phyloP scores from a whole-genome alignment of 2,888 invertebrate species.

The Eilema sororculum region DNA sequence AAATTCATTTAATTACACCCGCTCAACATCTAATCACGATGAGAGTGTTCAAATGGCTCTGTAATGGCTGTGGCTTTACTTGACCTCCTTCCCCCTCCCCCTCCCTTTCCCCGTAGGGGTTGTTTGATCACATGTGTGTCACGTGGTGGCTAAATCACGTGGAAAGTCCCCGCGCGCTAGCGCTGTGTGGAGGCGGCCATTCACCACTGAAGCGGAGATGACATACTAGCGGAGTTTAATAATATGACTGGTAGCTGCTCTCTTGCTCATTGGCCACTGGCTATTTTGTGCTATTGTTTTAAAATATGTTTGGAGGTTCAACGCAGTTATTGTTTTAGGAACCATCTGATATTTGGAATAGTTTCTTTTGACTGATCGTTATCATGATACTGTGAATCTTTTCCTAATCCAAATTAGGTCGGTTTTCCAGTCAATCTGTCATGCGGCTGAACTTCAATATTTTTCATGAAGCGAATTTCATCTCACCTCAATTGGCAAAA shows the following conservation, averaged over 20 bases:
- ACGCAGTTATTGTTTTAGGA: too few species aligned
- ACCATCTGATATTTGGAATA: too few species aligned
- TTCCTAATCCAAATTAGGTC: too few species aligned
- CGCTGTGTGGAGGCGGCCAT: not conserved
- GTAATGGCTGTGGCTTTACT: constrained; percentile 2
- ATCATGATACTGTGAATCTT: too few species aligned
- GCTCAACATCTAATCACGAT: not conserved
- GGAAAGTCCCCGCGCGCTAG: constrained; percentile 27
- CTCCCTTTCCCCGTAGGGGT: not conserved
- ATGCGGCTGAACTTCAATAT: too few species aligned
- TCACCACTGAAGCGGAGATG: constrained; percentile 10
- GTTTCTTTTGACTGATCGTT: too few species aligned
- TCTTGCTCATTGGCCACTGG: not conserved
- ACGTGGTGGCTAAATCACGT: constrained; percentile 21
- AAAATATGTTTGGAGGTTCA: not conserved
- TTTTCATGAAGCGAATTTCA: too few species aligned
- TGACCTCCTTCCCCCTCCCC: not conserved
- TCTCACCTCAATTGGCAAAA: too few species aligned
- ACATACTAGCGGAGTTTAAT: constrained; percentile 8
- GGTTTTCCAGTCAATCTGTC: too few species aligned
- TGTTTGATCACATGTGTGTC: constrained; percentile 32
- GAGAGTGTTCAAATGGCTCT: not conserved
- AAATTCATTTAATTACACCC: not conserved
- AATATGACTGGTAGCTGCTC: not conserved
- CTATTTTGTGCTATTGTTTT: not conserved